Evolutionary conservation across 2,888 invertebrate species (phyloP), one percentile per base, ranked within the genome.

Genomic region (Folsomia candida): DNA sequence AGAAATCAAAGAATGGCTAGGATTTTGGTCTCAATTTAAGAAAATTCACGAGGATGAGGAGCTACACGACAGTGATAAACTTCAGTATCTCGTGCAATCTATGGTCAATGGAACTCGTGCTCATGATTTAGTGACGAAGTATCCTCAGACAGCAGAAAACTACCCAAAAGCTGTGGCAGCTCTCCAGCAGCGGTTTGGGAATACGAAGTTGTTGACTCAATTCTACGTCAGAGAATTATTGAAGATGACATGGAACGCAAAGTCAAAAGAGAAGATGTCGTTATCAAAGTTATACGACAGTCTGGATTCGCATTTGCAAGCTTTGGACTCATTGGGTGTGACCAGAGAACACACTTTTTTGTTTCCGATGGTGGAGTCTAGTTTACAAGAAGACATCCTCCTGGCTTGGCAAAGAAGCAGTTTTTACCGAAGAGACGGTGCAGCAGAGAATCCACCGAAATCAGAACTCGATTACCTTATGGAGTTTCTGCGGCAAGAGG

Each of bases 191-290:
- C 26, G 73, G n/a, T 77, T 69, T 61, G 73, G 72, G 2, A 74
- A 76, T 61, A 73, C 81, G 6, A 78, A 81, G 20, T 60, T 81
- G 11, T 61, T 81, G 22, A 74, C 81, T 22, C 79, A 81, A 61
- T 75, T 74, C 63, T 80, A 80, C 62, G 76, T 79, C 6, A 65
- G 81, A 22, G 81, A 82, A 62, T 61, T 81, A 4, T 64, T 82
- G n/a, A 76, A 77, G 61, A 51, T 82, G 24, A 77, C 81, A 25
- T 74, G 27, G 18, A 67, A 69, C 22, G 57, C 28, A 0, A 37
- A 51, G 0, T 1, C 6, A 22, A 11, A 2, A 51, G 59, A 67
- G 51, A 69, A 69, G n/a, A 18, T 61, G n/a, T n/a, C n/a, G n/a
- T n/a, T n/a, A n/a, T n/a, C n/a, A n/a, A n/a, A n/a, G n/a, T n/a